These are phyloP conservation scores for Malacoraja senta DNA, from an alignment of 2,797 vertebrate species.

Conservation along the genomic window DNA sequence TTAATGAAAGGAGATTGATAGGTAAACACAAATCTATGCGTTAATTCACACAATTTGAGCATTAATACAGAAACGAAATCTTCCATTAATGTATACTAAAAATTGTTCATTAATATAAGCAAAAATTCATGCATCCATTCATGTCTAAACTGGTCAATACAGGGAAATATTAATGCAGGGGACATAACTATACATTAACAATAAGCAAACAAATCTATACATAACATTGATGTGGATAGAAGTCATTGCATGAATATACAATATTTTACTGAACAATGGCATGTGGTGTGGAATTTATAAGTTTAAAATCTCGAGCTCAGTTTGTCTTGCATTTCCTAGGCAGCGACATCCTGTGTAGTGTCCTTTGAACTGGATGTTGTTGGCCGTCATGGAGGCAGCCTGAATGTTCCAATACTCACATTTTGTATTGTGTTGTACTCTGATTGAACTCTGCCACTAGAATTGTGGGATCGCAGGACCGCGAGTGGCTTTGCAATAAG, in stretches of 20 bases:
- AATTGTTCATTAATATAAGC: neutral
- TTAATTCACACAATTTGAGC: neutral
- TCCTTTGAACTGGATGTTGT: conserved; percentile 34
- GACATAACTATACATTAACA: neutral
- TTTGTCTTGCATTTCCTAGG: neutral
- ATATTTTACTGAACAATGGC: neutral
- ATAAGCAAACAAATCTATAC: neutral
- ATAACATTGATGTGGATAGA: neutral
- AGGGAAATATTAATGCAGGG: neutral
- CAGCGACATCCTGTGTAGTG: neutral
- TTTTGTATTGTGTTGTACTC: neutral
- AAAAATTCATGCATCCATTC: neutral
- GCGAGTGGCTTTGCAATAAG: neutral
- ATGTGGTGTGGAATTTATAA: too few species aligned
- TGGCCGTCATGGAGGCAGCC: neutral
- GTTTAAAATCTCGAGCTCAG: neutral
- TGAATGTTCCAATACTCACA: neutral
- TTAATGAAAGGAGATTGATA: neutral
- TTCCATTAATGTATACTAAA: too few species aligned
- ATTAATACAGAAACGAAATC: too few species aligned
- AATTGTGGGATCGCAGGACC: neutral
- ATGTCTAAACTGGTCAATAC: neutral
- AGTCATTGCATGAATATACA: too few species aligned
- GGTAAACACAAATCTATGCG: neutral
- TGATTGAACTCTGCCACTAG: neutral